A percentile compares a stretch with the other conserved stretches of the same genome.
phyloP scores from a whole-genome alignment of 2,888 invertebrate genomes.

The Incurvaria masculella region DNA sequence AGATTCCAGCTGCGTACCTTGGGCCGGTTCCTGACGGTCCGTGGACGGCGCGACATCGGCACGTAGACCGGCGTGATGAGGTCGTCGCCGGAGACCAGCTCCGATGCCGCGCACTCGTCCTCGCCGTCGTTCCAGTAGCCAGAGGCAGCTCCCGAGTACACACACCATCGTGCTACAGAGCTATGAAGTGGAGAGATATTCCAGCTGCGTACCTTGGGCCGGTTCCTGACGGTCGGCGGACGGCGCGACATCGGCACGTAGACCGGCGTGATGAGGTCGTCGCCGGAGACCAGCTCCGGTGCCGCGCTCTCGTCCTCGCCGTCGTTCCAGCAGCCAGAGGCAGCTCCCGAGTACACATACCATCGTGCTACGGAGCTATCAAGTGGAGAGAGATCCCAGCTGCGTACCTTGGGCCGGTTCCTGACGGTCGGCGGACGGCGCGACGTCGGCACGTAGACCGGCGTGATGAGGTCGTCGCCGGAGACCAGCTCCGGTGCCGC shows the following conservation, averaged over 20 bases:
- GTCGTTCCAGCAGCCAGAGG: too few species aligned
- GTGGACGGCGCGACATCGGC: constrained; percentile 70
- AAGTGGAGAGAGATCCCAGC: too few species aligned
- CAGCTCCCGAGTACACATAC: too few species aligned
- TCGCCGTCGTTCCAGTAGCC: constrained; percentile 91
- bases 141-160: constrained; percentile 89
- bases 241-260: constrained; percentile 70
- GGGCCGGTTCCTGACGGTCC: constrained; percentile 29
- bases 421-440: constrained; percentile 54
- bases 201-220: too few species aligned
- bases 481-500: constrained; percentile 80
- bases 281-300: constrained; percentile 70
- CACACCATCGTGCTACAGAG: too few species aligned
- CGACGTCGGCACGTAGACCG: constrained; percentile 84
- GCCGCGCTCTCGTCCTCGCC: too few species aligned
- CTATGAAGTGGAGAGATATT: too few species aligned
- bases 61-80: constrained; percentile 91
- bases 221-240: constrained; percentile 30
- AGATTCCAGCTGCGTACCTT: too few species aligned
- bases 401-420: constrained; percentile 27
- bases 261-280: constrained; percentile 80
- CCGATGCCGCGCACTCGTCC: constrained; percentile 85
- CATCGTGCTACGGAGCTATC: too few species aligned
- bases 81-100: constrained; percentile 84
- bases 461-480: constrained; percentile 90